Evolutionary conservation across 2,797 vertebrate genomes (phyloP).

Genomic region (Enteromius afrohamiltoni): DNA sequence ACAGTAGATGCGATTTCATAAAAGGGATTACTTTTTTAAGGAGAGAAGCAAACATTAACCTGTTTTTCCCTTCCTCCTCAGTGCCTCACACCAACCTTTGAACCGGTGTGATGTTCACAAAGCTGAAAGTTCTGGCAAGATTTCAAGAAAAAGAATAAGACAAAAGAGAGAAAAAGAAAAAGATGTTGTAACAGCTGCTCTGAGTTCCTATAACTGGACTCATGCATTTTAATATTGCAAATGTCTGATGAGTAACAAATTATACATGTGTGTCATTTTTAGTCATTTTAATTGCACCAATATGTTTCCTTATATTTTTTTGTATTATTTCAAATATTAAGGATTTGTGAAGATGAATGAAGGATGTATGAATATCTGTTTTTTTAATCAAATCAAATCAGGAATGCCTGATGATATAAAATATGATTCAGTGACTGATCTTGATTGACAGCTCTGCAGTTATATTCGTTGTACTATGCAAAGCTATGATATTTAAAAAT

Average conservation of each 20-base stretch:
- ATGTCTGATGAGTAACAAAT: slow-evolving; percentile 2
- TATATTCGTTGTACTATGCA: background rate
- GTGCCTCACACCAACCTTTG: slow-evolving; percentile 41
- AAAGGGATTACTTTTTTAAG: slow-evolving; percentile 7
- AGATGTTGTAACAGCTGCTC: slow-evolving; percentile 44
- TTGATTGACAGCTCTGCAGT: background rate
- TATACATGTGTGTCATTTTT: background rate
- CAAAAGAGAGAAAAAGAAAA: background rate
- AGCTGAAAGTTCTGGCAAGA: background rate
- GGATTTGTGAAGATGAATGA: background rate
- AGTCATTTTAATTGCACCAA: background rate
- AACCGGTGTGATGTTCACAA: background rate
- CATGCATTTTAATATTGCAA: slow-evolving; percentile 5
- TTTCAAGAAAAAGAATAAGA: slow-evolving; percentile 13
- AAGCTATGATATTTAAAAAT: background rate
- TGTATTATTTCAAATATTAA: background rate
- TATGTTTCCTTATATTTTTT: background rate
- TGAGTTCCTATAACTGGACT: background rate
- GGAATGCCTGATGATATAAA: background rate
- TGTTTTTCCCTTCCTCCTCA: background rate
- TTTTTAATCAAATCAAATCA: background rate
- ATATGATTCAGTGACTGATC: background rate
- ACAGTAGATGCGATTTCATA: background rate
- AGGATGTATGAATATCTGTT: background rate
- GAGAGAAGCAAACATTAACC: slow-evolving; percentile 30